These are phyloP conservation scores for Nemotelus pantherinus DNA, from an alignment of 2,888 invertebrate species.

Conservation along the genomic window DNA sequence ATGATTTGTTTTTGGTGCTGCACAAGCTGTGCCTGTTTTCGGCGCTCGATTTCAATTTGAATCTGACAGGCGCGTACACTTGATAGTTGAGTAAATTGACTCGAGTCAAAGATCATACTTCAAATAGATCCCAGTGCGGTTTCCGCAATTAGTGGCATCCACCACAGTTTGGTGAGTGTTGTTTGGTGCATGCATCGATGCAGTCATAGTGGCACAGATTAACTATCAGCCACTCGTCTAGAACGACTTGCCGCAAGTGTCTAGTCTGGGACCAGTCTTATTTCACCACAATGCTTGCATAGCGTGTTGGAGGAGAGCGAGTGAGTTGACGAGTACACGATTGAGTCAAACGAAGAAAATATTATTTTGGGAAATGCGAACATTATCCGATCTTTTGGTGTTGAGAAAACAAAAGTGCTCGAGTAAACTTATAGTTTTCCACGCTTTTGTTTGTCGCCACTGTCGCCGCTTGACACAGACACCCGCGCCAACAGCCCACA, in stretches of 20 bases:
- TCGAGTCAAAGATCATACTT: constrained; percentile 40
- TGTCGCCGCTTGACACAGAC: too few species aligned
- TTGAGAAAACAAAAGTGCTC: constrained; percentile 6
- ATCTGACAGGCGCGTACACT: not conserved
- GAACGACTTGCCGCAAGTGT: too few species aligned
- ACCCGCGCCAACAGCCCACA: constrained; percentile 2
- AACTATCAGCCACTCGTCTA: not conserved
- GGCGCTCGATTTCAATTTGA: constrained; percentile 13
- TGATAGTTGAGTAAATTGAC: constrained; percentile 1
- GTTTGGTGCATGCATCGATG: not conserved
- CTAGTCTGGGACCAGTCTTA: too few species aligned
- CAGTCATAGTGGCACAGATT: constrained; percentile 21
- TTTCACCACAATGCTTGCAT: too few species aligned
- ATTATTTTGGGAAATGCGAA: constrained; percentile 41
- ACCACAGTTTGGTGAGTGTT: not conserved
- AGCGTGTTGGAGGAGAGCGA: not conserved
- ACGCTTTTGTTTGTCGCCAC: too few species aligned
- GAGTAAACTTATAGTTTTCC: not conserved
- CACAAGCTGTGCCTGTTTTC: not conserved
- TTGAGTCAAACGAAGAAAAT: not conserved
- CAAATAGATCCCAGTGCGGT: constrained; percentile 35
- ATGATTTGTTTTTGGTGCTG: too few species aligned
- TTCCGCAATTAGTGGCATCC: constrained; percentile 41
- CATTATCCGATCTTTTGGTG: not conserved
- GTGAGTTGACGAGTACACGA: constrained; percentile 9